Base-by-base conservation (phyloP, 1,140 invertebrate genomes). In the Bombyx mandarina region DNA sequence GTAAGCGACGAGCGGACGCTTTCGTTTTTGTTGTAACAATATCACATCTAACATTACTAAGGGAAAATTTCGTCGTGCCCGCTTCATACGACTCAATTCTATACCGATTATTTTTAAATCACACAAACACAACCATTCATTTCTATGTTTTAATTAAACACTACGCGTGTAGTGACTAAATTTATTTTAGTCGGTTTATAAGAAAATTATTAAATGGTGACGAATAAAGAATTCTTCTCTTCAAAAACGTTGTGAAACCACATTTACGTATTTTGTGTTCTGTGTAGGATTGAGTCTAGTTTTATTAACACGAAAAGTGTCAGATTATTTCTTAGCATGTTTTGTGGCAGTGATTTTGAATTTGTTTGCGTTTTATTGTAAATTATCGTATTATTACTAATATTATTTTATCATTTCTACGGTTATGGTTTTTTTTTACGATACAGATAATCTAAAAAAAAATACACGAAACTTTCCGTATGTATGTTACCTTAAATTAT, bases 11-110 rank as follows among this genome's bases (percentile, higher is more conserved):
- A 44, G 43, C 50, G 49, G 50, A 48, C 57, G 54, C 35, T n/a
- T 26, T 8, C 52, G 56, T 65, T 58, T 18, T 45, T 61, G 54
- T 53, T 57, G 45, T 45, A 65, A 35, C 26, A 35, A 35, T 35
- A 35, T 35, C 26, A 35, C 61, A 61, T 60, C 58, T 66, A 71
- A 79, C 79, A 80, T 82, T 82, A 82, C 78, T 81, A 83, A 81
- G 77, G 78, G 78, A 79, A 83, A 81, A 81, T 74, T 75, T 60
- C 26, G 75, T 77, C 80, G 76, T 73, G 73, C 67, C 60, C 73
- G 77, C 73, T 75, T 77, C 58, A 48, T 43, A 12, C 26, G 51
- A 60, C 44, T 53, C 64, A 58, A 60, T 60, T 52, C 69, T 63
- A 62, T 8, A 67, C 66, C 62, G 67, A 44, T 1, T 35, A 7